Evolutionary conservation across 2,888 invertebrate genomes (phyloP).

Genomic region (Cinara cedri): DNA sequence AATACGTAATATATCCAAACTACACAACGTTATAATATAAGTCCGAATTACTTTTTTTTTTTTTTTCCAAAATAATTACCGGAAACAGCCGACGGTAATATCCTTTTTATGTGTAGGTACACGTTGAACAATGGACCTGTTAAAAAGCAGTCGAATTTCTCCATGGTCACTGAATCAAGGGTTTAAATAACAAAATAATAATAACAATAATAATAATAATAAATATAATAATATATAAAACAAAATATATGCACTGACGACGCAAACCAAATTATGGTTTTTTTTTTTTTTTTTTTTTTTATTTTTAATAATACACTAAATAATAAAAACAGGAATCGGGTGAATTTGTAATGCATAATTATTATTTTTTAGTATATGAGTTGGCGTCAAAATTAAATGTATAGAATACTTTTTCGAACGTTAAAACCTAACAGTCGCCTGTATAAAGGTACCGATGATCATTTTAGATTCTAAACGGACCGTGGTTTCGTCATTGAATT

Average conservation of each 20-base stretch:
- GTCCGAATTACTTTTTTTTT: constrained; percentile 45
- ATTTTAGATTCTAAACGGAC: too few relatives aligned
- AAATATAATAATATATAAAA: constrained; percentile 9
- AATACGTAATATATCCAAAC: constrained; percentile 55
- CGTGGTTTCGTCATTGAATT: too few relatives aligned
- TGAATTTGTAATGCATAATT: constrained; percentile 25
- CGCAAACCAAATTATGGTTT: neutral
- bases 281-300: too few relatives aligned
- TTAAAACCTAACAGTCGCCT: too few relatives aligned
- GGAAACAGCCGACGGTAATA: constrained; percentile 56
- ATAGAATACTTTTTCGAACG: too few relatives aligned
- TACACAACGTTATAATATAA: neutral
- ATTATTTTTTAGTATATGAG: too few relatives aligned
- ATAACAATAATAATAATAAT: neutral
- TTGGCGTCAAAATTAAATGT: too few relatives aligned
- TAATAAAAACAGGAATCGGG: neutral
- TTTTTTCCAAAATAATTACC: constrained; percentile 43
- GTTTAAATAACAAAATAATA: constrained; percentile 29
- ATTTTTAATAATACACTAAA: neutral
- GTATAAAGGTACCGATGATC: too few relatives aligned
- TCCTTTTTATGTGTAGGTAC: constrained; percentile 50
- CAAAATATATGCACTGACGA: neutral
- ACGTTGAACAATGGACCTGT: constrained; percentile 52
- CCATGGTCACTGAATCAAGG: constrained; percentile 55
- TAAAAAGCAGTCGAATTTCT: constrained; percentile 48